These are phyloP conservation scores for Hecatera dysodea DNA, from an alignment of 2,888 invertebrate species.

Conservation along the genomic window DNA sequence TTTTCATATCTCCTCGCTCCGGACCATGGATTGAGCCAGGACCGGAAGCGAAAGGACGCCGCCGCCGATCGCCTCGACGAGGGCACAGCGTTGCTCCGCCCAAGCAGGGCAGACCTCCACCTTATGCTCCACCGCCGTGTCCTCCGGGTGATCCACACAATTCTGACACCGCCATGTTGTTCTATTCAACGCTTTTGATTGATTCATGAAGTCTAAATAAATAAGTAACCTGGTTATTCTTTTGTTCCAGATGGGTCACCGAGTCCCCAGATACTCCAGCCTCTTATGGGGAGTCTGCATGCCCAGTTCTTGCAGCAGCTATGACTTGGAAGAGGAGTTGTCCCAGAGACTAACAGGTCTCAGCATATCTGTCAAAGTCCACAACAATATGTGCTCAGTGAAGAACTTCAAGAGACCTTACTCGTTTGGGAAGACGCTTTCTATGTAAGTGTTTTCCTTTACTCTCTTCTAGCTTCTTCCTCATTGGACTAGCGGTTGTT, in stretches of 20 bases:
- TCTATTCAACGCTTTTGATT: too few relatives aligned
- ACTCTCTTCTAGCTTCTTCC: not conserved
- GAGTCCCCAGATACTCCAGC: constrained; percentile 90
- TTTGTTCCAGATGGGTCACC: constrained; percentile 89
- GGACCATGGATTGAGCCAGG: too few relatives aligned
- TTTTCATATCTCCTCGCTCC: too few relatives aligned
- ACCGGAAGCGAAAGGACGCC: too few relatives aligned
- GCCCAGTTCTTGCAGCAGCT: constrained; percentile 89
- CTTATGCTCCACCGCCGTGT: too few relatives aligned
- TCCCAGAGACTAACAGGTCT: constrained; percentile 78
- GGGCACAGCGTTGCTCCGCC: too few relatives aligned
- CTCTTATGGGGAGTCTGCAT: constrained; percentile 91
- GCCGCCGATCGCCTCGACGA: too few relatives aligned
- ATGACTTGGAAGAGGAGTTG: constrained; percentile 88
- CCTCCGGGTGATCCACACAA: too few relatives aligned
- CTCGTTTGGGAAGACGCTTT: constrained; percentile 85
- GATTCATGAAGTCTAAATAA: too few relatives aligned
- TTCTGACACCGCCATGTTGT: too few relatives aligned
- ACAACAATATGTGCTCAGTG: constrained; percentile 87
- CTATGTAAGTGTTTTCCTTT: constrained; percentile 82
- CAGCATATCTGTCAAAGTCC: constrained; percentile 81
- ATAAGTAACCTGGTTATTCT: not conserved
- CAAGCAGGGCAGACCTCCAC: too few relatives aligned
- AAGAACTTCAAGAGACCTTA: constrained; percentile 81
- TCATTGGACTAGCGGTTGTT: not conserved